Evolutionary conservation across 1,140 invertebrate species (phyloP), one percentile per base, ranked within the genome.

Genomic region (Drepana arcuata): DNA sequence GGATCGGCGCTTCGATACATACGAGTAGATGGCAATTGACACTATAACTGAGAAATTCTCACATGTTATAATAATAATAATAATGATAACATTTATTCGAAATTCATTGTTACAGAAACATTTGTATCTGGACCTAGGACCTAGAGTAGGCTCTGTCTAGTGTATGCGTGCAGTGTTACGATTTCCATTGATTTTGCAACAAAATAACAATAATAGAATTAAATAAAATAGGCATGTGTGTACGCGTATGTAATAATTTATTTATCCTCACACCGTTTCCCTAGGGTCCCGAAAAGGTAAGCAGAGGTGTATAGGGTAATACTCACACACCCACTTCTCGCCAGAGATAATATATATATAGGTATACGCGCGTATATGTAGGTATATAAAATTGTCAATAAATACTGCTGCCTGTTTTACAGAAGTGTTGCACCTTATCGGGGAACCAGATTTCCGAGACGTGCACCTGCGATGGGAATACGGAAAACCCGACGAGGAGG

Each of bases 401-500:
- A n/a, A n/a, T n/a, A n/a, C n/a, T n/a, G n/a, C n/a, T n/a, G n/a
- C n/a, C 11, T 30, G 15, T 10, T 54, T 68, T 61, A 13, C 84
- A 90, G 89, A 86, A 62, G 87, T 91, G 37, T 77, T 85, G 58
- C 87, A 89, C 55, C 79, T 92, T 33, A 86, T 89, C 41, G 91
- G 89, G 28, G 88, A 90, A 63, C 88, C 90, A 26, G 90, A 91
- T 64, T 92, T 91, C 57, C 84, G 89, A 46, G 87, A 88, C 61
- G 90, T 91, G 2, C 84, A 87, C 16, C 80, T 92, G 12, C 86
- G 86, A 30, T 92, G 91, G 91, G 88, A 90, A 60, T 84, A 80
- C 34, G 67, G 70, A 5, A 55, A 54, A 25, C 60, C 48, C 15
- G 65, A 79, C 7, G 71, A 67, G 1, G 59, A 71, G 14, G 69